Evolutionary conservation across 2,113 vertebrate genomes (phyloP).

Genomic region (Aegotheles bennettii): DNA sequence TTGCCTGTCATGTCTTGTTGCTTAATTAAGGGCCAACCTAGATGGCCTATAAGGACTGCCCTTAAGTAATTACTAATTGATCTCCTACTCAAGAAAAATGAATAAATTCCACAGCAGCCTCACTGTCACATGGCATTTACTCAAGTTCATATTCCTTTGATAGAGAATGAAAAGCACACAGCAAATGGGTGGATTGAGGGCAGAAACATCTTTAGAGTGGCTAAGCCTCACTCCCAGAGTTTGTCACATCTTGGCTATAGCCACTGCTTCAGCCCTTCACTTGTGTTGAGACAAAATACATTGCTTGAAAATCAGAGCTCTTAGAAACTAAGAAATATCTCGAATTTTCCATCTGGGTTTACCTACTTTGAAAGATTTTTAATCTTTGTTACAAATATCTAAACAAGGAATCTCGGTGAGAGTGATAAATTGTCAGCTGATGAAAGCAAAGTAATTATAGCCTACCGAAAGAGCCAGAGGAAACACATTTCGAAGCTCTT

Average conservation of each 20-base stretch:
- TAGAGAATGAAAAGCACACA: not conserved
- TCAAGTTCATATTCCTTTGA: conserved; percentile 40
- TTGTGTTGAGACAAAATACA: not conserved
- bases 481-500: not conserved
- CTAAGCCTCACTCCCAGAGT: not conserved
- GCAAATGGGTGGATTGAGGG: not conserved
- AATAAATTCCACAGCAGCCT: conserved; percentile 30
- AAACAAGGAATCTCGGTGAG: not conserved
- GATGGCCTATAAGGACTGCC: conserved; percentile 62
- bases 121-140: conserved; percentile 52
- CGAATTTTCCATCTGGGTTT: not conserved
- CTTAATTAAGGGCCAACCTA: conserved; percentile 73
- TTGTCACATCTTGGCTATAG: not conserved
- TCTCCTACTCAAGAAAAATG: conserved; percentile 60
- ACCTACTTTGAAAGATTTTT: not conserved
- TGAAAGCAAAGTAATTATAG: not conserved
- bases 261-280: not conserved
- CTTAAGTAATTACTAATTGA: conserved; percentile 70
- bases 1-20: conserved; percentile 75
- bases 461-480: not conserved
- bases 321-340: not conserved
- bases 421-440: not conserved
- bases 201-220: not conserved
- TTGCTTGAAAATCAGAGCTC: not conserved
- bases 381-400: not conserved